Evolutionary conservation across 2,797 vertebrate genomes (phyloP).

Genomic region (Sarcophilus harrisii): DNA sequence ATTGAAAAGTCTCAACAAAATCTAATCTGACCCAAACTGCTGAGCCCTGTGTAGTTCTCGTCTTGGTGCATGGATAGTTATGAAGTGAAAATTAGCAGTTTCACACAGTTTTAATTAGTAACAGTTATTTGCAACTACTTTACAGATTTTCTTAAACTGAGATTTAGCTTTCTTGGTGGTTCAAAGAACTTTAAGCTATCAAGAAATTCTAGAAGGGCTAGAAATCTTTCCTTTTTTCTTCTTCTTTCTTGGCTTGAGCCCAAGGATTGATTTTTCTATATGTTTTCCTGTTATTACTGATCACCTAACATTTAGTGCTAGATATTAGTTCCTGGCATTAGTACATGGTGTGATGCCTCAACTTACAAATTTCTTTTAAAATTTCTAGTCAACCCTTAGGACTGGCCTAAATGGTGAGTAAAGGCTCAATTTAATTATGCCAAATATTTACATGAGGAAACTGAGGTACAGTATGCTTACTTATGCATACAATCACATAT

Average conservation of each 20-base stretch:
- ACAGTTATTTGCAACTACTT: constrained; percentile 53
- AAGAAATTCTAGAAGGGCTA: constrained; percentile 71
- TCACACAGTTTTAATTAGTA: constrained; percentile 70
- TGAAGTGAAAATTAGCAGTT: constrained; percentile 72
- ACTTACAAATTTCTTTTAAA: neutral
- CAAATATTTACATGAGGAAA: neutral
- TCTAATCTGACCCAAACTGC: constrained; percentile 15
- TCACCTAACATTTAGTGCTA: constrained; percentile 53
- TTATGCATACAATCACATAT: neutral
- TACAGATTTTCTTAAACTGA: constrained; percentile 53
- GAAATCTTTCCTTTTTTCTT: constrained; percentile 75
- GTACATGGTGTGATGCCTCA: neutral
- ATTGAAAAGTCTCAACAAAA: constrained; percentile 16
- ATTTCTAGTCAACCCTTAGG: neutral
- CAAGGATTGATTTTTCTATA: constrained; percentile 64
- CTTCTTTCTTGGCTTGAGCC: constrained; percentile 71
- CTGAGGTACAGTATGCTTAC: neutral
- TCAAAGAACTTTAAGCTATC: constrained; percentile 67
- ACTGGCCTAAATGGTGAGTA: neutral
- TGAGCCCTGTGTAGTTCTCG: neutral
- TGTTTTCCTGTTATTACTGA: constrained; percentile 76
- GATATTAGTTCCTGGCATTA: neutral
- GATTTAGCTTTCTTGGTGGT: constrained; percentile 64
- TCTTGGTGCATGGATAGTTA: constrained; percentile 61
- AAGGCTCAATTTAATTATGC: neutral